Conservation (phyloP, 2,113 vertebrate species). For the Nothoprocta pentlandii region DNA sequence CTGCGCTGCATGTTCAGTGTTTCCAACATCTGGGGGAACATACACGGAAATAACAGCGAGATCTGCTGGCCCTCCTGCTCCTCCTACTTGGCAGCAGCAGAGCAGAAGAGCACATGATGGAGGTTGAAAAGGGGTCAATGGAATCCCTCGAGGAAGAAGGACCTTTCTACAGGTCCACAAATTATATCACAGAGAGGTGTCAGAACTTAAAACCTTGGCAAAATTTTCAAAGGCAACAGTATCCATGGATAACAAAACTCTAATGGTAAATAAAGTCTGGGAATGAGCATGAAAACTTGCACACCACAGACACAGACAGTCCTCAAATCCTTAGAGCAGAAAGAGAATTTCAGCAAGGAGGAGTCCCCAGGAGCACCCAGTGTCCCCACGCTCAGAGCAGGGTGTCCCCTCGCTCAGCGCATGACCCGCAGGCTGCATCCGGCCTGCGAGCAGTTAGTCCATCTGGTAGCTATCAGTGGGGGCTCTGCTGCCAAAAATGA, state of each 20-base stretch:
- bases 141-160: not conserved
- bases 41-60: not conserved
- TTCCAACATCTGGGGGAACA: not conserved
- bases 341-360: not conserved
- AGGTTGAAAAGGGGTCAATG: not conserved
- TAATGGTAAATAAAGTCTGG: not conserved
- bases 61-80: accelerated
- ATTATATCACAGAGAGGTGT: not conserved
- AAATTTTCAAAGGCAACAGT: not conserved
- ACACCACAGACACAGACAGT: not conserved
- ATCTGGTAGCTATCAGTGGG: not conserved
- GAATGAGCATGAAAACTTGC: not conserved
- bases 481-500: not conserved
- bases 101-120: not conserved
- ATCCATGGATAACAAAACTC: not conserved
- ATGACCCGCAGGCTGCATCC: not conserved
- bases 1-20: not conserved
- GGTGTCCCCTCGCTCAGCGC: not conserved
- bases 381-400: not conserved
- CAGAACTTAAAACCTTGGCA: not conserved
- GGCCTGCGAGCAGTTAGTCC: not conserved
- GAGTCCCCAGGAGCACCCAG: not conserved
- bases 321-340: not conserved
- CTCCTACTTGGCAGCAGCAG: not conserved
- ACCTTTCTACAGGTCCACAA: not conserved